Base-by-base conservation (phyloP, 1,140 invertebrate species). In the Aphaenogaster rudis region DNA sequence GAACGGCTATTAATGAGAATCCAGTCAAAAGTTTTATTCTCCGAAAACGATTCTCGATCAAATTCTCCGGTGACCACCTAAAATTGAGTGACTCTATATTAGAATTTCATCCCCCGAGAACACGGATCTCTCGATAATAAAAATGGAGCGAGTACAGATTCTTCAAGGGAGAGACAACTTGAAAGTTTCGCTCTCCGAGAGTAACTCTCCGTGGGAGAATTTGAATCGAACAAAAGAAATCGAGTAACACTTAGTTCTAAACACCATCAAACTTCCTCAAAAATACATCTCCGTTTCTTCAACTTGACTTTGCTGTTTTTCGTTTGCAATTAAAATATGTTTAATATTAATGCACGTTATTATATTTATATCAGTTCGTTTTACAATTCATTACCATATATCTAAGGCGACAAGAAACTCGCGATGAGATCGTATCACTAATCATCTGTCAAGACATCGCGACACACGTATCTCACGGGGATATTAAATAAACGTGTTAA, bases 51-150 rank as follows among this genome's bases (percentile, higher is more conserved):
- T 13, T 57, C 52, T 59, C 66, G 15, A 81, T 71, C 59, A 81
- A 72, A 81, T 72, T 81, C 39, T 72, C n/a, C 15, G 9, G 13
- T 71, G 39, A 7, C 59, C 61, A 21, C 28, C 79, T 59, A 74
- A 52, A 82, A 74, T 48, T 57, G 52, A 72, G 17, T 33, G 48
- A 48, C n/a, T 57, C 39, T 57, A 57, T 45, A 54, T 71, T 50
- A 28, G 39, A 67, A 48, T 71, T 81, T 72, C 59, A 72, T 45
- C 48, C 79, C 48, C 52, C 21, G 1, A 48, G 50, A 39, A 21
- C 13, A 74, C 71, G 39, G 39, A 72, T 67, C 39, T 81, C 21
- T 72, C 66, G 79, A 82, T 72, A 82, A 82, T 82, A 59, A 82
- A 82, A 82, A 52, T 82, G 48, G 33, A 5, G 21, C 67, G 66